Conservation (phyloP, 1,140 invertebrate species). For the Arctopsyche grandis region DNA sequence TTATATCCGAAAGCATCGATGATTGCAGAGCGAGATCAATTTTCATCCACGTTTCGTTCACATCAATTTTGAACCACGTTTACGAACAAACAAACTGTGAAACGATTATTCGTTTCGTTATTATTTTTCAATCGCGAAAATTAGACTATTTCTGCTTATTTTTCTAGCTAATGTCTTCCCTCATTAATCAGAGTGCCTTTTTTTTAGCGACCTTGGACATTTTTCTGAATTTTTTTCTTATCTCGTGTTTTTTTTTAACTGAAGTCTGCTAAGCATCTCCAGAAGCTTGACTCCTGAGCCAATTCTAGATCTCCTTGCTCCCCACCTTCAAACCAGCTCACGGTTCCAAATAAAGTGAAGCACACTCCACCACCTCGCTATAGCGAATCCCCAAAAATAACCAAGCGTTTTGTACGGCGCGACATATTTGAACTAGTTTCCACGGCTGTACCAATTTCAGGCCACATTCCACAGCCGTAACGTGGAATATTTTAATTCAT, state of each 20-base stretch:
- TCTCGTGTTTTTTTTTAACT: background rate
- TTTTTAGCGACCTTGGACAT: background rate
- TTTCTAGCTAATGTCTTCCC: conserved; percentile 29
- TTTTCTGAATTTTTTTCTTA: background rate
- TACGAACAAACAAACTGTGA: no score
- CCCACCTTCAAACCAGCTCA: conserved; percentile 1
- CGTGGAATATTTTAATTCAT: background rate
- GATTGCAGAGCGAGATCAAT: no score
- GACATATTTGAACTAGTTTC: conserved; percentile 25
- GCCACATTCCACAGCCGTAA: background rate
- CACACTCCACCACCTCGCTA: conserved; percentile 24
- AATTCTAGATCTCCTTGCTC: conserved; percentile 1
- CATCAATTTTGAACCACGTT: no score
- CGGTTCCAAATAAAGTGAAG: conserved; percentile 50
- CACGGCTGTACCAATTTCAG: conserved; percentile 15
- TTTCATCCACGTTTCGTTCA: no score
- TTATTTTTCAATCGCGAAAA: background rate
- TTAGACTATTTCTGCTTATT: background rate
- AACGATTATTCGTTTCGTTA: background rate
- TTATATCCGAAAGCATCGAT: no score
- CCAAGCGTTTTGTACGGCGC: conserved; percentile 17
- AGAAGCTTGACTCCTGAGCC: conserved; percentile 20
- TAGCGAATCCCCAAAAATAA: conserved; percentile 41
- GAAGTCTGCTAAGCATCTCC: background rate
- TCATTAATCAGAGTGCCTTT: conserved; percentile 15